Evolutionary conservation across 2,113 vertebrate genomes (phyloP), one percentile per base, ranked within the genome.

Genomic region (Eulemur macaco): DNA sequence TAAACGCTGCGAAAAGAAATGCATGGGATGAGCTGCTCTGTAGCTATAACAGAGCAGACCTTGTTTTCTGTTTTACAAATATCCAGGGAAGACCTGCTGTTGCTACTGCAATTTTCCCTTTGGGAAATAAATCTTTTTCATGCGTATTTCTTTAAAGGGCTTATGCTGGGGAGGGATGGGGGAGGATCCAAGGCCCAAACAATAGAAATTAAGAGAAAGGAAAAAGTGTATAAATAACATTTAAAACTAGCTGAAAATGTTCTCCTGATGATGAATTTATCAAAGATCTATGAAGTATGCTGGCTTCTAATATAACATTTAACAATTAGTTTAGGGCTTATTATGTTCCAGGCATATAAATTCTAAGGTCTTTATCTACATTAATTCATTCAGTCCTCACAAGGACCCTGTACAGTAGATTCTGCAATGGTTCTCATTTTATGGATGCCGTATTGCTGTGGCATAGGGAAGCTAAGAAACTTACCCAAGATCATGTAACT

Each of bases 1-100:
- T 50, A 98, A 97, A 96, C 91, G 74, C 58, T 69, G 93, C 92
- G 97, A 97, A 97, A 92, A 98, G 96, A 97, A 97, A 90, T 54
- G 54, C 0, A 10, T 3, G 42, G 37, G 27, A 94, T 89, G 93
- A 97, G 92, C 83, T 50, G 45, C 54, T 73, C 91, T 88, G 74
- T 69, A 29, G 15, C 77, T 29, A 45, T 45, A 50, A 96, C 89
- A 97, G 96, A 96, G 86, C 39, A 68, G 52, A 25, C 25, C 96
- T 86, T 92, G 84, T 87, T 89, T 97, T 88, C 66, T 77, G 64
- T 1, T 0, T 91, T 95, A 78, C 88, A 89, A 82, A 96, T 0
- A 0, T 37, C 37, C 0, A 0, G 37, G 0, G 0, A 95, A 88
- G 60, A 91, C 66, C 63, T 64, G 23, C 87, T 87, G 27, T 77